These are phyloP conservation scores for Psittacula derbiana DNA, from an alignment of 2,797 vertebrate species.

Conservation along the genomic window DNA sequence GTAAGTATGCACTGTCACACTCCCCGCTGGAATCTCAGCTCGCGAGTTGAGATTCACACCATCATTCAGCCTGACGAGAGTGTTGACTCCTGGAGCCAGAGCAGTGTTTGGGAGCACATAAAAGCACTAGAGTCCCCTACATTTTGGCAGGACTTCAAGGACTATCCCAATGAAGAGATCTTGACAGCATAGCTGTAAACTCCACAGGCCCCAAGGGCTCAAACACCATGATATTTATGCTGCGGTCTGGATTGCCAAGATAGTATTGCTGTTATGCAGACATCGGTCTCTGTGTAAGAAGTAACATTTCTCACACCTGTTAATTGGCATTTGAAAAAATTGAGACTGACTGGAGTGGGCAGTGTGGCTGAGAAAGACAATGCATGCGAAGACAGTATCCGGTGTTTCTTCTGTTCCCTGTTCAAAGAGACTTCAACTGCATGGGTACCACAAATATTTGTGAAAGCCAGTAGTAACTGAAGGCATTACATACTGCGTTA, in stretches of 20 bases:
- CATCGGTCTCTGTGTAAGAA: constrained; percentile 61
- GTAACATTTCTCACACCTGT: constrained; percentile 80
- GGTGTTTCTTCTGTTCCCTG: background rate
- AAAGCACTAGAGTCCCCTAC: constrained; percentile 78
- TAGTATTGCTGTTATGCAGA: constrained; percentile 76
- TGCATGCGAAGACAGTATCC: background rate
- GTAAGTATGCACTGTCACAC: constrained; percentile 77
- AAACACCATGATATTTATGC: constrained; percentile 81
- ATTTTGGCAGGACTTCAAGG: constrained; percentile 83
- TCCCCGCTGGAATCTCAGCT: constrained; percentile 79
- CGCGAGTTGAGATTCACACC: constrained; percentile 79
- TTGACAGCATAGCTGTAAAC: constrained; percentile 83
- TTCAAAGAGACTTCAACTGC: background rate
- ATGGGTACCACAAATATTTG: background rate
- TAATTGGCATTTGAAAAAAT: constrained; percentile 79
- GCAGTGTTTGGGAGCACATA: constrained; percentile 79
- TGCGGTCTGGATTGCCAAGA: constrained; percentile 68
- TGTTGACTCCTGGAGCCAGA: constrained; percentile 72
- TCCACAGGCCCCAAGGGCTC: constrained; percentile 79
- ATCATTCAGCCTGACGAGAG: constrained; percentile 74
- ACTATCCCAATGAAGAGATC: constrained; percentile 75
- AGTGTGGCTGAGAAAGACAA: background rate
- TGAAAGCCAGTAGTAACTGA: background rate
- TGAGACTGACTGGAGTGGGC: constrained; percentile 50
- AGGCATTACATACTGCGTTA: background rate